Base-by-base conservation (phyloP, 2,888 invertebrate species). In the Podotricha telesiphe region DNA sequence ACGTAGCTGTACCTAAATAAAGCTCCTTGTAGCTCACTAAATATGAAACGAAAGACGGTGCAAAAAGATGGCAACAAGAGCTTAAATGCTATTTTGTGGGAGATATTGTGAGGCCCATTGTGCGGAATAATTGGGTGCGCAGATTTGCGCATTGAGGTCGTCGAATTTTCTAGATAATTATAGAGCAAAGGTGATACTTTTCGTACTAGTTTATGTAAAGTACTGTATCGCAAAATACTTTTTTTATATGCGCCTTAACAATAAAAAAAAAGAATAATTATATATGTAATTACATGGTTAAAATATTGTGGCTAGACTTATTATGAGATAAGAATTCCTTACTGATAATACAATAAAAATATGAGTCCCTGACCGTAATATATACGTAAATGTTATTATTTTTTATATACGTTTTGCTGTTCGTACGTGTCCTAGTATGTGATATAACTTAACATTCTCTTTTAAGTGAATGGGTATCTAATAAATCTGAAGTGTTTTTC, bases 401-500 rank as follows among this genome's bases (percentile, higher is more conserved):
- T 19, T 20, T 20, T 40, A 7, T 56, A 56, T 19, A 19, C 4
- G n/a, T n/a, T 45, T 40, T 19, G 40, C 11, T 15, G 19, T 20
- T 20, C 13, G 40, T 40, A 40, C 15, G 51, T 22, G 6, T 15
- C 15, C 7, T 56, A 28, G 22, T 53, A 28, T 58, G 8, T 11
- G 13, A 47, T 64, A 69, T 63, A 42, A 37, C 47, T 62, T 68
- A 66, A 65, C 15, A 67, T 55, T 64, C 48, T 67, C 53, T 61
- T 51, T 70, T 65, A 66, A 70, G 68, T 68, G 56, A 73, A 65
- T 61, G 47, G 61, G 47, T 68, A 67, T 70, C 68, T 53, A 72
- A 72, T 72, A 72, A 68, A 70, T 70, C 72, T 61, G 63, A 68
- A 72, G 66, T 72, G 70, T 77, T 74, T 74, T 71, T 70, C 71